Evolutionary conservation across 2,888 invertebrate genomes (phyloP).

Genomic region (Teleogryllus oceanicus): DNA sequence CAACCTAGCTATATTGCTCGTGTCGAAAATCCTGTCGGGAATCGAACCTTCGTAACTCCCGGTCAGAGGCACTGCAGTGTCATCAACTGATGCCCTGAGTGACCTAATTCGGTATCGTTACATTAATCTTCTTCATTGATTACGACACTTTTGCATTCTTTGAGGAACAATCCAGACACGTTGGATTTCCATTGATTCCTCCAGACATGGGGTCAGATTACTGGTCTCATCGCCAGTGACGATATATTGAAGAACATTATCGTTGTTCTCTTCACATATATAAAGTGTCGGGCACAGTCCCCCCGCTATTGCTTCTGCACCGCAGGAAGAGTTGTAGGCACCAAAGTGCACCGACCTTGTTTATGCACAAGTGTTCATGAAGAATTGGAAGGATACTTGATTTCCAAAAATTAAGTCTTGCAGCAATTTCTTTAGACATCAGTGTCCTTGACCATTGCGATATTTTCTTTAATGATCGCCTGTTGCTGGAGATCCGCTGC

Average conservation of each 20-base stretch:
- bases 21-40: no score
- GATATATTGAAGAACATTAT: neutral
- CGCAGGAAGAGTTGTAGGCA: neutral
- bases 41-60: no score
- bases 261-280: neutral
- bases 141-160: neutral
- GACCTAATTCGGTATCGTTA: neutral
- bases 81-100: no score
- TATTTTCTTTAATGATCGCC: neutral
- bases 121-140: neutral
- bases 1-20: no score
- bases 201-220: neutral
- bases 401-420: neutral
- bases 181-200: neutral
- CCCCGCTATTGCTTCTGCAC: neutral
- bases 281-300: neutral
- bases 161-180: neutral
- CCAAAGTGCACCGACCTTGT: neutral
- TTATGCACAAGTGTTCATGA: neutral
- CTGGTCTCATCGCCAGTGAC: neutral
- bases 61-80: no score
- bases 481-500: neutral
- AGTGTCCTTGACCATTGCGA: neutral
- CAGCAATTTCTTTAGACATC: neutral
- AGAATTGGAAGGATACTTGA: neutral